Percentiles rank a stretch among this genome's conserved stretches.
Evolutionary conservation across 2,888 invertebrate species (phyloP).

Genomic region (Tanypteryx hageni): DNA sequence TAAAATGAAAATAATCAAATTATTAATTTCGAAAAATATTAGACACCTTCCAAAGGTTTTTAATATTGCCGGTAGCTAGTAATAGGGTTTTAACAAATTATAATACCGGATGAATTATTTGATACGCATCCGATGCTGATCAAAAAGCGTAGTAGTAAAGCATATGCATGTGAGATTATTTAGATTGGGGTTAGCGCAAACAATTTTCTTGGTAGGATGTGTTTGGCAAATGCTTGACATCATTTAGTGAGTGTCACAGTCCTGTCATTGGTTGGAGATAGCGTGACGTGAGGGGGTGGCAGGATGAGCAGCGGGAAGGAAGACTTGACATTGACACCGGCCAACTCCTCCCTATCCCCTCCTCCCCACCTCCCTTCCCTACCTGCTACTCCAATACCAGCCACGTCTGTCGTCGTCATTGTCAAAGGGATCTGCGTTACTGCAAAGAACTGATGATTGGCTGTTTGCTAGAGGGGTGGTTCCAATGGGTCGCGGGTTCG

Average conservation of each 20-base stretch:
- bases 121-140: too few relatives aligned
- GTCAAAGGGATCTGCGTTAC: not conserved
- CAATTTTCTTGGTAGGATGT: not conserved
- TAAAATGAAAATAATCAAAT: too few relatives aligned
- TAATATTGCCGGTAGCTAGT: too few relatives aligned
- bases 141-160: too few relatives aligned
- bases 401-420: not conserved
- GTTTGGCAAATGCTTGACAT: slow-evolving; percentile 40
- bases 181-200: slow-evolving; percentile 33
- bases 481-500: too few relatives aligned
- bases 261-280: slow-evolving; percentile 14
- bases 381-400: too few relatives aligned
- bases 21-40: too few relatives aligned
- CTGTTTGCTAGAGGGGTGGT: not conserved
- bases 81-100: too few relatives aligned
- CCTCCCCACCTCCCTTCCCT: not conserved
- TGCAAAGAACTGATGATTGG: not conserved
- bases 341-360: not conserved
- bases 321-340: not conserved
- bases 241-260: slow-evolving; percentile 5
- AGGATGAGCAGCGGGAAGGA: not conserved
- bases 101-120: too few relatives aligned
- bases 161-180: not conserved
- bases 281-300: not conserved
- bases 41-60: too few relatives aligned